These are phyloP conservation scores for Notocelia uddmanniana DNA, from an alignment of 2,888 invertebrate species.

Conservation along the genomic window DNA sequence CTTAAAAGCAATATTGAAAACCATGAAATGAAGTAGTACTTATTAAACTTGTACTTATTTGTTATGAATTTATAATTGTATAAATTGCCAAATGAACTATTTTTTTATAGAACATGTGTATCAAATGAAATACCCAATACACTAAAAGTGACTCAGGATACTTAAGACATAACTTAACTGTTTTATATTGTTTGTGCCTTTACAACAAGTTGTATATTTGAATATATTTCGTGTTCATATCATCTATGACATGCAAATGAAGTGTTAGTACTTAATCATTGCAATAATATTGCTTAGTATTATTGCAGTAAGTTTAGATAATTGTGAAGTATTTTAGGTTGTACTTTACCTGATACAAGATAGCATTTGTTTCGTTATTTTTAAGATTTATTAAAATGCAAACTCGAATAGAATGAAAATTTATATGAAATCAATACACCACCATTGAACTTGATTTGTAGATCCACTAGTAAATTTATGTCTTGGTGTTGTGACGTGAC, in stretches of 20 bases:
- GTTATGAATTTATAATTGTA: conserved; percentile 60
- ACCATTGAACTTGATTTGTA: conserved; percentile 36
- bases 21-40: conserved; percentile 30
- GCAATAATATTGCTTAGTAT: conserved; percentile 67
- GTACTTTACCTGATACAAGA: conserved; percentile 57
- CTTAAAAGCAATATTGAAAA: conserved; percentile 31
- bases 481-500: conserved; percentile 76
- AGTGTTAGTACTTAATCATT: conserved; percentile 52
- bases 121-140: conserved; percentile 54
- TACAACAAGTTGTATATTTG: conserved; percentile 67
- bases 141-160: conserved; percentile 52
- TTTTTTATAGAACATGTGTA: conserved; percentile 67
- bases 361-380: conserved; percentile 63
- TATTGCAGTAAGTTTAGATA: conserved; percentile 61
- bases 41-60: conserved; percentile 41
- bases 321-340: conserved; percentile 57
- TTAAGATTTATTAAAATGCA: conserved; percentile 32
- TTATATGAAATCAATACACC: conserved; percentile 40
- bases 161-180: conserved; percentile 52
- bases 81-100: conserved; percentile 82
- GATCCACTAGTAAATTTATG: conserved; percentile 54
- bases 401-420: conserved; percentile 37
- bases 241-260: conserved; percentile 36
- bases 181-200: conserved; percentile 82
- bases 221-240: conserved; percentile 58